Percentiles rank a stretch among this genome's conserved stretches.
Evolutionary conservation across 2,113 vertebrate species (phyloP).

Genomic region (Solenodon paradoxus): DNA sequence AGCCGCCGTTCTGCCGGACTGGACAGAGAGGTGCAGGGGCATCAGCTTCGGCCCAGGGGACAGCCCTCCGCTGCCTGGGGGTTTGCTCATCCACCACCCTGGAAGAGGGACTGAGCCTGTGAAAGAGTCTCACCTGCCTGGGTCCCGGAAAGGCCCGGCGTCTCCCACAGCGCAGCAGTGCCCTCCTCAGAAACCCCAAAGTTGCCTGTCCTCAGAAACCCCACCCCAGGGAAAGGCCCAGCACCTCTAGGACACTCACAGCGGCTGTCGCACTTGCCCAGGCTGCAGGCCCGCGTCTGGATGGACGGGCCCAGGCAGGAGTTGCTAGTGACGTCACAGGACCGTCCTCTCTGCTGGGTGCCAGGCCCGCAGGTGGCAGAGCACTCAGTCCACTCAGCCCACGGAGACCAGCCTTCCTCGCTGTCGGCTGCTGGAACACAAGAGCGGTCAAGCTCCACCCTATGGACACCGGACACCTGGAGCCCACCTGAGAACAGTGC

Average conservation of each 20-base stretch:
- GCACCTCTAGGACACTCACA: constrained; percentile 83
- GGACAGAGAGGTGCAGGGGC: neutral
- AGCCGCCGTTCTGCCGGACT: constrained; percentile 96
- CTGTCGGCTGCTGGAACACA: constrained; percentile 83
- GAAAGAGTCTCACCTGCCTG: no score
- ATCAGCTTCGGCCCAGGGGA: no score
- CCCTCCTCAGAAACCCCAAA: neutral
- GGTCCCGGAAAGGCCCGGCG: no score
- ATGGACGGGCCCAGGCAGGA: constrained; percentile 94
- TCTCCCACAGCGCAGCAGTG: no score
- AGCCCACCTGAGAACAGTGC: no score
- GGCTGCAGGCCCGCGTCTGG: constrained; percentile 95
- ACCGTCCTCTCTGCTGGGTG: constrained; percentile 97
- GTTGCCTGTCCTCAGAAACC: no score
- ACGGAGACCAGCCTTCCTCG: constrained; percentile 96
- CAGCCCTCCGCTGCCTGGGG: no score
- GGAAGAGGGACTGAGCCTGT: no score
- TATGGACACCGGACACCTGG: no score
- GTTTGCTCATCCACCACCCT: no score
- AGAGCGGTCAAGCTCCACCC: no score
- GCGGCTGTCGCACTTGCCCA: constrained; percentile 93
- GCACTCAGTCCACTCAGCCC: constrained; percentile 99
- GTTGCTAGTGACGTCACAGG: constrained; percentile 96
- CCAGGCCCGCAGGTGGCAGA: constrained; percentile 95
- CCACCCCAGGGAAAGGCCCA: accelerated